Conservation (phyloP, 1,140 invertebrate species). For the silkworm (Bombyx mori) region DNA sequence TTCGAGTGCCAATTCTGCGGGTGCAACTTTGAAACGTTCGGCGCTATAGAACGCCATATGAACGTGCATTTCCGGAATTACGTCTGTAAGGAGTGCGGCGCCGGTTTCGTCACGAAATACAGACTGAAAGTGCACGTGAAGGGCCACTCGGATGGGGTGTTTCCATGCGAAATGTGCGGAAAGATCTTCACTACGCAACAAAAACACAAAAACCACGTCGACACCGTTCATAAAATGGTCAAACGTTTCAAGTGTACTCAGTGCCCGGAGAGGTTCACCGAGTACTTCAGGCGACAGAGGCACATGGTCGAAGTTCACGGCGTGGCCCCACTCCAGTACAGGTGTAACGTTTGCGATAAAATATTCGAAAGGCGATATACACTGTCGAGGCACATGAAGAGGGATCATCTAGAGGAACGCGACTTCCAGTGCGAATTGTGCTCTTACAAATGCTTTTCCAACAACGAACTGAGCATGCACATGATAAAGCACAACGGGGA, state of each 20-base stretch:
- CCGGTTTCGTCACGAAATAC: constrained; percentile 54
- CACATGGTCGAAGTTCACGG: constrained; percentile 41
- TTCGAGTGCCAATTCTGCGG: constrained; percentile 50
- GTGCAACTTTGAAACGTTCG: constrained; percentile 53
- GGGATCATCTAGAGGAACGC: constrained; percentile 48
- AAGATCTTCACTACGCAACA: constrained; percentile 44
- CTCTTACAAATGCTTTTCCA: constrained; percentile 45
- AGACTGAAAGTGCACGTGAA: constrained; percentile 49
- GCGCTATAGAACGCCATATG: constrained; percentile 58
- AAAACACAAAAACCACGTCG: constrained; percentile 51
- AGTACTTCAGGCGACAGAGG: constrained; percentile 31
- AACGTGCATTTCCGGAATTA: constrained; percentile 58
- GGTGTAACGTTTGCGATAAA: constrained; percentile 50
- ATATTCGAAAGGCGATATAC: constrained; percentile 32
- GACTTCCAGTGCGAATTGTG: constrained; percentile 50
- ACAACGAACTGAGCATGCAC: constrained; percentile 54
- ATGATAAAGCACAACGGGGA: constrained; percentile 69
- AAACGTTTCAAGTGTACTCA: constrained; percentile 44
- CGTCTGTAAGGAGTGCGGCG: constrained; percentile 55
- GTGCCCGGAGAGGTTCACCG: constrained; percentile 34
- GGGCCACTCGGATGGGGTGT: constrained; percentile 39
- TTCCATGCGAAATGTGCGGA: constrained; percentile 43
- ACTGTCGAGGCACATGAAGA: constrained; percentile 39
- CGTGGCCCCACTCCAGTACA: constrained; percentile 27
- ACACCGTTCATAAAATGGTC: constrained; percentile 45